Conservation (phyloP, 2,797 vertebrate genomes). For the Tokudaia muenninki region DNA sequence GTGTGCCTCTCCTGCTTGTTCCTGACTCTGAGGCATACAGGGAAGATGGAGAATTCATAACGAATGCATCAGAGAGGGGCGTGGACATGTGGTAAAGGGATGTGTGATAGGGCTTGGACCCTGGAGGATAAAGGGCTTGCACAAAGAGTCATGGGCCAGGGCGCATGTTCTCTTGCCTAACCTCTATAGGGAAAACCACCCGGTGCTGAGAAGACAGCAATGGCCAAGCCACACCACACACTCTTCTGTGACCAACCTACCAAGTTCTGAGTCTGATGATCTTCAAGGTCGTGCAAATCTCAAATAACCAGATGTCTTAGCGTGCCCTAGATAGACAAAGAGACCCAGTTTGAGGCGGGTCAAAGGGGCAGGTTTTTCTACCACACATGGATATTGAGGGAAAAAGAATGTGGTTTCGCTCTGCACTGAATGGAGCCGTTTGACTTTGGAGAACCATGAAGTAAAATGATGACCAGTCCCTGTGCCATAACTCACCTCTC, state of each 20-base stretch:
- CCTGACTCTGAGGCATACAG: not conserved
- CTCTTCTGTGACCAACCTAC: not conserved
- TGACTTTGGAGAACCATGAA: slow-evolving; percentile 12
- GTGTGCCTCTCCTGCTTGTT: not conserved
- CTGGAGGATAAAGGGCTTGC: not conserved
- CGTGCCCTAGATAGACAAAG: not conserved
- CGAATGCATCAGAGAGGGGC: not conserved
- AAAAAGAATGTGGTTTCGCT: not conserved
- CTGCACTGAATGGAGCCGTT: not conserved
- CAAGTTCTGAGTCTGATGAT: not conserved
- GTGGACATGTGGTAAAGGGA: not conserved
- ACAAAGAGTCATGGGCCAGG: not conserved
- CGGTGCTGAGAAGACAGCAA: not conserved
- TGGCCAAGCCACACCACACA: not conserved
- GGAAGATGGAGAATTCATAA: not conserved
- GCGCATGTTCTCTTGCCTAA: not conserved
- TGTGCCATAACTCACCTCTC: not conserved
- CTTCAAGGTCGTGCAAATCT: not conserved
- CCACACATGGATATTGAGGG: not conserved
- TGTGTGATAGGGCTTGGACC: not conserved
- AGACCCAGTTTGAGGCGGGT: not conserved
- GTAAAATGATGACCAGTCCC: not conserved
- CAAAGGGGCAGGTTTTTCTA: not conserved
- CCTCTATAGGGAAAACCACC: not conserved
- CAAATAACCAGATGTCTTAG: slow-evolving; percentile 15